These are phyloP conservation scores for Thysanoteuthis rhombus DNA, from an alignment of 2,888 invertebrate species.

Conservation along the genomic window DNA sequence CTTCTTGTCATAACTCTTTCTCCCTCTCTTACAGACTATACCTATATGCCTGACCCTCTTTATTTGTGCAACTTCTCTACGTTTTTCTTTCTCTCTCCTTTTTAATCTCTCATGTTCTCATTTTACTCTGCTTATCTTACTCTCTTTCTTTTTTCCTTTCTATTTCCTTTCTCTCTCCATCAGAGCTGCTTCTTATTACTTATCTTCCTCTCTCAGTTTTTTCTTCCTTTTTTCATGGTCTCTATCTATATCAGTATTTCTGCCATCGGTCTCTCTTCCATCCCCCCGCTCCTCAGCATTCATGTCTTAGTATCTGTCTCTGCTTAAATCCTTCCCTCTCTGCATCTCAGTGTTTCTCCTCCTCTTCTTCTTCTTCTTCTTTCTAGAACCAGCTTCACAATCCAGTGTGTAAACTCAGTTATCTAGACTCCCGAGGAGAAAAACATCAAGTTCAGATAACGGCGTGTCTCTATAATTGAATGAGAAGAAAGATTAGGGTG, in stretches of 20 bases:
- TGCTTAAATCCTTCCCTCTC: neutral
- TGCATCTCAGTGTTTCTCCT: neutral
- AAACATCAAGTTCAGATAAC: slow-evolving; percentile 12
- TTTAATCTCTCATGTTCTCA: neutral
- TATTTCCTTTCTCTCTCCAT: neutral
- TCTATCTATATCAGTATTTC: too few species aligned
- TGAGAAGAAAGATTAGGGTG: neutral
- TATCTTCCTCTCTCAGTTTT: neutral
- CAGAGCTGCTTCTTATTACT: neutral
- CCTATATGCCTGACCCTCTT: neutral
- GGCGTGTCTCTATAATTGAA: neutral
- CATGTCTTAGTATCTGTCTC: neutral
- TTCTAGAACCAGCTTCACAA: neutral
- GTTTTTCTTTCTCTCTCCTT: neutral
- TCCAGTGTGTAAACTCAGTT: slow-evolving; percentile 12
- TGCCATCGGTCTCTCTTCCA: too few species aligned
- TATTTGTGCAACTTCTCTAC: neutral
- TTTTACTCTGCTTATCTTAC: neutral
- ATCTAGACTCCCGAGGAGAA: slow-evolving; percentile 12
- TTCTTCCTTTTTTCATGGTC: too few species aligned
- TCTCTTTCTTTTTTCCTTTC: neutral
- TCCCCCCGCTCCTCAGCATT: neutral
- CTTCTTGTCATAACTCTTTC: neutral
- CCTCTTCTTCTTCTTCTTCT: neutral
- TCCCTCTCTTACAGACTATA: neutral